Percentiles rank a stretch among this genome's conserved stretches.
Evolutionary conservation across 2,113 vertebrate species (phyloP).

Genomic region (Taxidea taxus): DNA sequence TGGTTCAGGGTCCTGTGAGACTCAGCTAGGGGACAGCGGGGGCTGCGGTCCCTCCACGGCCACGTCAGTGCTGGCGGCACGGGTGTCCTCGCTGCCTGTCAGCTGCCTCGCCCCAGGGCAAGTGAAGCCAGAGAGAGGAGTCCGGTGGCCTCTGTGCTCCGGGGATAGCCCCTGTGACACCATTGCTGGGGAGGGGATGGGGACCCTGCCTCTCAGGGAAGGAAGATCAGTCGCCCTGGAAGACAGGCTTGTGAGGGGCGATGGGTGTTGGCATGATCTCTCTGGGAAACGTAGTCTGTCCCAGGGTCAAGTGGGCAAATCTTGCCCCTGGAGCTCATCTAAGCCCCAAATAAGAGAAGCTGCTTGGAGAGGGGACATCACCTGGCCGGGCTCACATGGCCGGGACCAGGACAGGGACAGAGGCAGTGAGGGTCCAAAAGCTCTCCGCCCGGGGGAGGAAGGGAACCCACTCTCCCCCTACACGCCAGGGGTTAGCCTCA

Average conservation of each 20-base stretch:
- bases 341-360: neutral
- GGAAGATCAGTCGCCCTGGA: neutral
- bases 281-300: neutral
- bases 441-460: neutral
- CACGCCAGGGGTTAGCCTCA: neutral
- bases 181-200: too few relatives aligned
- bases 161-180: too few relatives aligned
- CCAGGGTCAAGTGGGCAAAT: neutral
- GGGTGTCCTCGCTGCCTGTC: neutral
- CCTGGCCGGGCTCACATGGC: neutral
- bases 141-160: neutral
- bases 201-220: neutral
- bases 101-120: neutral
- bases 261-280: fast-evolving
- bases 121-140: neutral
- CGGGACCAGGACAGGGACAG: neutral
- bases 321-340: too few relatives aligned
- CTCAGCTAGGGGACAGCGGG: fast-evolving
- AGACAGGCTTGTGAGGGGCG: too few relatives aligned
- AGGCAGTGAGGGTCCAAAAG: neutral
- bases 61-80: neutral
- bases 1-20: neutral
- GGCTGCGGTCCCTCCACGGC: neutral
- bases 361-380: neutral
- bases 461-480: fast-evolving